Conservation (phyloP, 2,113 vertebrate genomes). For the Coturnix japonica region DNA sequence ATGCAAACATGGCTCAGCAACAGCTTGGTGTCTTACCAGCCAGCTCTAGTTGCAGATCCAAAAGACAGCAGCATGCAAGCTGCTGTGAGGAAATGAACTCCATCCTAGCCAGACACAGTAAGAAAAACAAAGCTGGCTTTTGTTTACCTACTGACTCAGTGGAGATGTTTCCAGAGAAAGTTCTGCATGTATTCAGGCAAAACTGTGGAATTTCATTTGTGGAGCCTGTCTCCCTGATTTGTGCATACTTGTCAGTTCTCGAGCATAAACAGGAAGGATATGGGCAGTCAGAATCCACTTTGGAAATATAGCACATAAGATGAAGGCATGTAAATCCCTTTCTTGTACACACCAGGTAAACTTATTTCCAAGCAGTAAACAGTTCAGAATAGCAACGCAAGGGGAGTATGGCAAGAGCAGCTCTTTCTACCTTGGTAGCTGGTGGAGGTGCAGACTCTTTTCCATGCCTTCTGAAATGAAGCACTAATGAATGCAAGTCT, state of each 20-base stretch:
- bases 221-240: neutral
- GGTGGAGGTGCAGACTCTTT: neutral
- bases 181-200: neutral
- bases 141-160: neutral
- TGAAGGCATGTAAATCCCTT: neutral
- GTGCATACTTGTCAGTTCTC: neutral
- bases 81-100: neutral
- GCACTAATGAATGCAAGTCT: neutral
- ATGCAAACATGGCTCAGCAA: neutral
- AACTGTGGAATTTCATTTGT: neutral
- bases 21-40: neutral
- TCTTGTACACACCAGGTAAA: neutral
- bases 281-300: neutral
- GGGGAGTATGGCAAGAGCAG: neutral
- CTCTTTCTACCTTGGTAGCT: neutral
- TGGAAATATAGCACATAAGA: neutral
- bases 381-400: neutral
- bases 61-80: neutral
- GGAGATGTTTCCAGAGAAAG: neutral
- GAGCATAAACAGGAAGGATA: neutral
- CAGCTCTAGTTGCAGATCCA: neutral
- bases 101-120: neutral
- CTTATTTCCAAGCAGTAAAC: accelerated
- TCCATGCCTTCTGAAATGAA: neutral
- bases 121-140: neutral